These are phyloP conservation scores for Ellobium chinense DNA, from an alignment of 2,888 invertebrate genomes.

Conservation along the genomic window DNA sequence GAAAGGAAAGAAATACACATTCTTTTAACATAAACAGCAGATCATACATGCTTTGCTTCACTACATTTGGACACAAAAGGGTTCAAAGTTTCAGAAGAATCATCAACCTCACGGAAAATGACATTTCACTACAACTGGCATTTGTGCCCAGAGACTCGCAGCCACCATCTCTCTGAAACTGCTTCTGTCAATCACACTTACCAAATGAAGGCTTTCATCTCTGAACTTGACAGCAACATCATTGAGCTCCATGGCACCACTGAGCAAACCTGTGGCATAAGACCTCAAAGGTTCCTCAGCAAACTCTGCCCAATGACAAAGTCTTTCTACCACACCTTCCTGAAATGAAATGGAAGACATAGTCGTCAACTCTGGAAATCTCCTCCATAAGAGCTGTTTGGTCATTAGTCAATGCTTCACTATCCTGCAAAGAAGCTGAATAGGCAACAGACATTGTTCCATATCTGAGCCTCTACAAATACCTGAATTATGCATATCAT, in stretches of 20 bases:
- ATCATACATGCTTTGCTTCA: no score
- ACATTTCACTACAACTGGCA: neutral
- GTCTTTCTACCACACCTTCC: constrained; percentile 90
- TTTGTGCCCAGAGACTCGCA: neutral
- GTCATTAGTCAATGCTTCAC: no score
- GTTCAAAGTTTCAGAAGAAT: neutral
- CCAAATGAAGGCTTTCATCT: constrained; percentile 91
- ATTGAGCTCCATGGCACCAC: constrained; percentile 97
- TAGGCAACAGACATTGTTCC: no score
- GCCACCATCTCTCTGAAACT: neutral
- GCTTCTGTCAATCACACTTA: constrained; percentile 50
- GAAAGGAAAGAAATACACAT: no score
- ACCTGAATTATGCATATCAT: no score
- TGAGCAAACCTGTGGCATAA: constrained; percentile 95
- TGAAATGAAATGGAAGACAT: no score
- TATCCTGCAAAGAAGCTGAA: no score
- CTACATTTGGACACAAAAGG: neutral
- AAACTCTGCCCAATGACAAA: constrained; percentile 94
- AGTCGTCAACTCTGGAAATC: no score
- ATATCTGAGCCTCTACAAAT: no score
- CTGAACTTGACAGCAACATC: constrained; percentile 95
- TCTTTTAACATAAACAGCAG: no score
- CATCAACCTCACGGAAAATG: neutral
- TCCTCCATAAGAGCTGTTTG: no score
- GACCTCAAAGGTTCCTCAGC: constrained; percentile 93